These are phyloP conservation scores for Heliconius eleuchia DNA, from an alignment of 1,140 invertebrate species.

Conservation along the genomic window DNA sequence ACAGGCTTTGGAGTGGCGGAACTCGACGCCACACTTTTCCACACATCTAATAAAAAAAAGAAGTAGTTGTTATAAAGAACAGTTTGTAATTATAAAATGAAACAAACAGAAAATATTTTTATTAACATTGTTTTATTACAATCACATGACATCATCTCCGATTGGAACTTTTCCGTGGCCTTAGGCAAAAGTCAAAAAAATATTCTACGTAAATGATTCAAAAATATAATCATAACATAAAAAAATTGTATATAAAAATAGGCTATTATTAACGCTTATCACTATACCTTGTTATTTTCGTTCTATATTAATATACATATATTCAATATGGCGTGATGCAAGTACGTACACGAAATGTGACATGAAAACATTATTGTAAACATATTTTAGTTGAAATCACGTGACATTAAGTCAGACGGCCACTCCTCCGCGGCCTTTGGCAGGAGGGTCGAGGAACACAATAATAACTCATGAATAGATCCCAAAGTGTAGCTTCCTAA, in stretches of 20 bases:
- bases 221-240: neutral
- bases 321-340: neutral
- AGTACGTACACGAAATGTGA: neutral
- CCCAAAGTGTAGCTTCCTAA: conserved; percentile 61
- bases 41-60: too few species aligned
- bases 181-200: neutral
- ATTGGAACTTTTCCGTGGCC: neutral
- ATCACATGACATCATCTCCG: neutral
- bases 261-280: neutral
- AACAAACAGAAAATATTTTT: neutral
- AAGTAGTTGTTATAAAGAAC: too few species aligned
- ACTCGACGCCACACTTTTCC: too few species aligned
- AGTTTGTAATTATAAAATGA: neutral
- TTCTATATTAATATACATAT: neutral
- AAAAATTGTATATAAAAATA: neutral
- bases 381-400: conserved; percentile 40
- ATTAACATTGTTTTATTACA: neutral
- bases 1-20: too few species aligned
- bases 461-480: conserved; percentile 54
- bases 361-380: neutral
- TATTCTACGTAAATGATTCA: neutral
- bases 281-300: neutral
- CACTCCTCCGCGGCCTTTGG: conserved; percentile 50
- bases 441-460: conserved; percentile 63
- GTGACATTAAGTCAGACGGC: conserved; percentile 53